Percentiles rank a stretch among this genome's conserved stretches.
These are phyloP conservation scores for Harpagoxenus sublaevis DNA, from an alignment of 2,888 invertebrate genomes.

Conservation along the genomic window DNA sequence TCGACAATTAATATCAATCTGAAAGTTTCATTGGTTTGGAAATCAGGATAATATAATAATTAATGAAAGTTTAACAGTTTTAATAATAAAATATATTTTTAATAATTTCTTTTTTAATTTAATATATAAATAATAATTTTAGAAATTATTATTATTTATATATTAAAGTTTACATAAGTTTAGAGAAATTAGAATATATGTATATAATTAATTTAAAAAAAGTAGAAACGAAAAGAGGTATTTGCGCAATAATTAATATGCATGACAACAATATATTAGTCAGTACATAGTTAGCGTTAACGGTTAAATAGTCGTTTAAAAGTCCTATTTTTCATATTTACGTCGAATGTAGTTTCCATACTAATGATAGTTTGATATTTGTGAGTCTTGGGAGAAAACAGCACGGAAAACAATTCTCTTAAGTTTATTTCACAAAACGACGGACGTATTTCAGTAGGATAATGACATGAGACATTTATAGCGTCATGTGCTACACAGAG, in stretches of 20 bases:
- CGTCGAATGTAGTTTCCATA: neutral
- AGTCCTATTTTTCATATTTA: neutral
- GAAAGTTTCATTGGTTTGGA: neutral
- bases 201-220: neutral
- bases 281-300: neutral
- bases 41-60: neutral
- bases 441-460: neutral
- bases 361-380: neutral
- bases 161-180: too few species aligned
- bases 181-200: neutral
- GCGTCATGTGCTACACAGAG: neutral
- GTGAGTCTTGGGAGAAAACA: neutral
- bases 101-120: neutral
- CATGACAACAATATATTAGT: neutral
- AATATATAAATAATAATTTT: constrained; percentile 1
- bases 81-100: neutral
- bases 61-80: neutral
- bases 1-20: neutral
- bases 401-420: neutral
- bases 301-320: neutral
- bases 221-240: neutral
- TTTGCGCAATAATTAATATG: neutral
- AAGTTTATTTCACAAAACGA: neutral
- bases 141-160: too few species aligned
- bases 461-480: neutral